A percentile compares a stretch with the other conserved stretches of the same genome.
Evolutionary conservation across 2,888 invertebrate species (phyloP).

Genomic region (Epiperipatus broadwayi): DNA sequence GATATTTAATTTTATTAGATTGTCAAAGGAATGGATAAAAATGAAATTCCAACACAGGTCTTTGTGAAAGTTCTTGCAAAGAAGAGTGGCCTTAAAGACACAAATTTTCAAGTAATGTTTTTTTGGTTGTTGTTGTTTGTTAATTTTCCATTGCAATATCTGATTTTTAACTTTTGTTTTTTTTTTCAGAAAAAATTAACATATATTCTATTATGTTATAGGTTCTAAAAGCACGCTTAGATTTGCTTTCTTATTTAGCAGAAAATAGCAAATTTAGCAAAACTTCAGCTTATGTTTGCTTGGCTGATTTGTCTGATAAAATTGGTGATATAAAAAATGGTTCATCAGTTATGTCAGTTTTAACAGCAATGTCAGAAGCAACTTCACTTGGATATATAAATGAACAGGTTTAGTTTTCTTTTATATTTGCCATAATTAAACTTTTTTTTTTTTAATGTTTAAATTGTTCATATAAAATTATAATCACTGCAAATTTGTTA

Average conservation of each 20-base stretch:
- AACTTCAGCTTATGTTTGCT: constrained; percentile 49
- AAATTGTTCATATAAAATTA: too few relatives aligned
- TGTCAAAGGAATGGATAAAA: constrained; percentile 40
- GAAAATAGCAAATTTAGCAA: too few relatives aligned
- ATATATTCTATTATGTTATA: constrained; percentile 22
- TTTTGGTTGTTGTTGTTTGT: too few relatives aligned
- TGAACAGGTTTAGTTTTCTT: too few relatives aligned
- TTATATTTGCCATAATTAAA: too few relatives aligned
- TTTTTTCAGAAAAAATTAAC: constrained; percentile 26
- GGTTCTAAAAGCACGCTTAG: constrained; percentile 23
- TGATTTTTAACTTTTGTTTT: constrained; percentile 18
- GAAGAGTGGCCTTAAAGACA: constrained; percentile 70
- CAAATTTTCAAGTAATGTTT: constrained; percentile 50
- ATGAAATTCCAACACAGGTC: constrained; percentile 50
- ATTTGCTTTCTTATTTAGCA: too few relatives aligned
- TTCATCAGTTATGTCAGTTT: constrained; percentile 43
- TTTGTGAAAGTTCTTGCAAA: constrained; percentile 49
- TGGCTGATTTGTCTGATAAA: constrained; percentile 62
- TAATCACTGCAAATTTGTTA: too few relatives aligned
- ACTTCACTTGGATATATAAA: constrained; percentile 53
- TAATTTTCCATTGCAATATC: constrained; percentile 7
- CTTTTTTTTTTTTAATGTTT: too few relatives aligned
- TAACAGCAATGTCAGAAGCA: constrained; percentile 55
- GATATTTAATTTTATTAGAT: constrained; percentile 29
- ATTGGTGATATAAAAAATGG: constrained; percentile 64